Percentiles rank a stretch among this genome's conserved stretches.
phyloP scores from a whole-genome alignment of 2,113 vertebrate genomes.

The Ivindomyrus marchei region DNA sequence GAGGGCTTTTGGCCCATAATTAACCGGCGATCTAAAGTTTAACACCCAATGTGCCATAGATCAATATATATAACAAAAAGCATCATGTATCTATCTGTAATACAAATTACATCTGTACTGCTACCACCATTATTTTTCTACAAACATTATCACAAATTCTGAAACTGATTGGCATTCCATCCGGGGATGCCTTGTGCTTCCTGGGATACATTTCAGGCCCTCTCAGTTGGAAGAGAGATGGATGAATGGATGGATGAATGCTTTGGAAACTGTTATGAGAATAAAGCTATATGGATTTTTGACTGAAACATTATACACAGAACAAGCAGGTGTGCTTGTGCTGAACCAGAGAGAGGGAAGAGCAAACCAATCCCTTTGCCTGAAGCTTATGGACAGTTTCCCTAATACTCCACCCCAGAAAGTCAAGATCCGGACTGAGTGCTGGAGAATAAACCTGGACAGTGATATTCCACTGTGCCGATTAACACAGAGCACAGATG shows the following conservation, averaged over 20 bases:
- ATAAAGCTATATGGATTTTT: neutral
- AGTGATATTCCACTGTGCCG: neutral
- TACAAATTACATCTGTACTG: neutral
- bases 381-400: neutral
- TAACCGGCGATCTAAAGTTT: neutral
- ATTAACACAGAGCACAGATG: slow-evolving; percentile 28
- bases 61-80: neutral
- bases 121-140: neutral
- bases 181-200: neutral
- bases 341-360: neutral
- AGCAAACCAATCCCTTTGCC: neutral
- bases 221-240: neutral
- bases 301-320: neutral
- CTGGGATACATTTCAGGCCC: neutral
- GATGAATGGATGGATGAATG: neutral
- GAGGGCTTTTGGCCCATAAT: neutral
- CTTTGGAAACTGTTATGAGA: neutral
- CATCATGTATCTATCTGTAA: neutral
- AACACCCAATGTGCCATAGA: slow-evolving; percentile 24
- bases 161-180: neutral
- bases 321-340: neutral
- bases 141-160: neutral
- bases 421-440: slow-evolving; percentile 19
- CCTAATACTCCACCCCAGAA: slow-evolving; percentile 13
- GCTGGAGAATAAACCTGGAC: slow-evolving; percentile 1